These are phyloP conservation scores for Pinna nobilis DNA, from an alignment of 1,140 invertebrate genomes.

Conservation along the genomic window DNA sequence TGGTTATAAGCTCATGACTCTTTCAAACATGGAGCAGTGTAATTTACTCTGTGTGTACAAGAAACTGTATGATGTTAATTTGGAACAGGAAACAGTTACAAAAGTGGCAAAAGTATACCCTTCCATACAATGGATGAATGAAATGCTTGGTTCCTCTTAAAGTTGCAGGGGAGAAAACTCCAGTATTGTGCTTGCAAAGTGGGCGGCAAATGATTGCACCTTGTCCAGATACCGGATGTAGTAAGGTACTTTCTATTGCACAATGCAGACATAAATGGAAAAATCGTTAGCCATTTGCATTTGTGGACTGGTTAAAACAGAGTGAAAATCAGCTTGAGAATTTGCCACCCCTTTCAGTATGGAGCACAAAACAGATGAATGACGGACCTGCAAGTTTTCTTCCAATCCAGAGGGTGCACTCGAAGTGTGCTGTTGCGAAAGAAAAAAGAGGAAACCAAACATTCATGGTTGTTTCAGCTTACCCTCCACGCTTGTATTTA, in stretches of 20 bases:
- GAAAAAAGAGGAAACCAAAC: background rate
- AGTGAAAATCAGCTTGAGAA: background rate
- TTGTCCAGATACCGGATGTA: background rate
- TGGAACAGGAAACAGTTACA: background rate
- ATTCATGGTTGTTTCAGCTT: background rate
- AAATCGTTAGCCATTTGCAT: background rate
- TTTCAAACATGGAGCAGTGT: background rate
- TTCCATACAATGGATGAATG: background rate
- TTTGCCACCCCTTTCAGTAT: background rate
- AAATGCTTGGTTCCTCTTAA: background rate
- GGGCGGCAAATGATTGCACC: background rate
- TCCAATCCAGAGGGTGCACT: background rate
- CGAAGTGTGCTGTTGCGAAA: background rate
- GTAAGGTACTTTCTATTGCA: background rate
- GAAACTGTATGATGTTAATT: background rate
- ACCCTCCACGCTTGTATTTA: background rate
- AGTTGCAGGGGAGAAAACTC: background rate
- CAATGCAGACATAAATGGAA: background rate
- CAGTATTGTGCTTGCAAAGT: constrained; percentile 1
- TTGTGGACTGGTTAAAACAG: background rate
- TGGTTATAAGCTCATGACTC: background rate
- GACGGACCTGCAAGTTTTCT: background rate
- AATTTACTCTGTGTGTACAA: background rate
- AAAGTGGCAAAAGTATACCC: background rate
- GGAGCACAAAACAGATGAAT: background rate